Conservation (phyloP, 2,113 vertebrate genomes). For the Pan paniscus region DNA sequence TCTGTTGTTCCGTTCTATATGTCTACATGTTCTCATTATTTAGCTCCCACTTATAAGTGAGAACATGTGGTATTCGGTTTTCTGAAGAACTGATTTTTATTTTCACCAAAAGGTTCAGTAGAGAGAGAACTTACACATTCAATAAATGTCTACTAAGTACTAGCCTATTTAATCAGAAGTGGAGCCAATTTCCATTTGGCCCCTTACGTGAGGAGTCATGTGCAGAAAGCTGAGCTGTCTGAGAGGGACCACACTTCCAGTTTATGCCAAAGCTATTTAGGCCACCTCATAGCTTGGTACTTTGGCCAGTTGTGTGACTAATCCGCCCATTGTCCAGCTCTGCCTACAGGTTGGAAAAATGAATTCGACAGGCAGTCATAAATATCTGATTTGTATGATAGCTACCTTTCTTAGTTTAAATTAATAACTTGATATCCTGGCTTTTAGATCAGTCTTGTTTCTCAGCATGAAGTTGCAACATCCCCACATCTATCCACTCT, state of each 20-base stretch:
- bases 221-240: not conserved
- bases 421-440: not conserved
- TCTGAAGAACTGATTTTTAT: slow-evolving; percentile 37
- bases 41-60: no score
- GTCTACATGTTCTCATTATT: no score
- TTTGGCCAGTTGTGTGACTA: not conserved
- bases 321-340: not conserved
- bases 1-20: no score
- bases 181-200: slow-evolving; percentile 37
- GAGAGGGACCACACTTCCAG: no score
- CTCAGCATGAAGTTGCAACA: not conserved
- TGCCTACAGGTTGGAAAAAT: not conserved
- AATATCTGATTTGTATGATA: slow-evolving; percentile 8
- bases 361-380: not conserved
- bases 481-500: not conserved
- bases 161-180: slow-evolving; percentile 31
- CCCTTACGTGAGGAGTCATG: not conserved
- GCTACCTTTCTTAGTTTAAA: slow-evolving; percentile 28
- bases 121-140: slow-evolving; percentile 45
- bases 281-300: not conserved
- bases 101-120: slow-evolving; percentile 25
- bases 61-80: no score
- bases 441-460: slow-evolving; percentile 6
- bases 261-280: not conserved
- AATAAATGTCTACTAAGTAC: slow-evolving; percentile 41